Percentiles rank a stretch among this genome's conserved stretches.
These are phyloP conservation scores for Seriola dumerili DNA, from an alignment of 2,113 vertebrate species.

Conservation along the genomic window DNA sequence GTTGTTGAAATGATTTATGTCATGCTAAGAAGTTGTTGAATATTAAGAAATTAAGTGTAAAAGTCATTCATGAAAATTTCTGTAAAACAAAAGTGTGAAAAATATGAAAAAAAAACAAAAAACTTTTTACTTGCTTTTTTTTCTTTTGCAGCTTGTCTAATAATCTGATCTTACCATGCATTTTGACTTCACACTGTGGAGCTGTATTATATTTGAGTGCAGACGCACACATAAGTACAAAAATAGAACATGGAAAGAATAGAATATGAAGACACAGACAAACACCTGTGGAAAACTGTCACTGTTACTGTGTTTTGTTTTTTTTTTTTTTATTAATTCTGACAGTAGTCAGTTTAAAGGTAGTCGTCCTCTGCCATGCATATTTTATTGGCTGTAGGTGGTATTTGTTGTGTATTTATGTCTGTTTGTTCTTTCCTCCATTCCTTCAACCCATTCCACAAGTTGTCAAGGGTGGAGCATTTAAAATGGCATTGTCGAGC, in stretches of 20 bases:
- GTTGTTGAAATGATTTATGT: constrained; percentile 22
- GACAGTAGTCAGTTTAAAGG: constrained; percentile 72
- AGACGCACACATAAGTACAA: constrained; percentile 11
- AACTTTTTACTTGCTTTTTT: neutral
- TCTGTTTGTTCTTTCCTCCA: constrained; percentile 63
- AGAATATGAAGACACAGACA: constrained; percentile 48
- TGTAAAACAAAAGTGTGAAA: neutral
- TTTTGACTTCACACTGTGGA: constrained; percentile 32
- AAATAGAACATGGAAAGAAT: constrained; percentile 57
- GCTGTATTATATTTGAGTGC: constrained; percentile 4
- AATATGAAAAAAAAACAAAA: neutral
- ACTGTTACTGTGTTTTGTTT: constrained; percentile 25
- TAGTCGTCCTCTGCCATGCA: constrained; percentile 69
- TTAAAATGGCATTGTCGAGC: constrained; percentile 67
- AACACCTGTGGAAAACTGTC: constrained; percentile 71
- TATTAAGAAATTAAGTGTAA: constrained; percentile 5
- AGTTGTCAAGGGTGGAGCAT: constrained; percentile 71
- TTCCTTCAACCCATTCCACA: constrained; percentile 72
- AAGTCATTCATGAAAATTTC: neutral
- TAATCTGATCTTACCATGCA: constrained; percentile 3
- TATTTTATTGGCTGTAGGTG: constrained; percentile 77
- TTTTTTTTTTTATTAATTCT: constrained; percentile 70
- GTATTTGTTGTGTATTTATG: constrained; percentile 78
- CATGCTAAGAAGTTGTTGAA: neutral
- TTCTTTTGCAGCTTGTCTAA: neutral